Evolutionary conservation across 2,888 invertebrate species (phyloP).

Genomic region (Ypsolopha sequella): DNA sequence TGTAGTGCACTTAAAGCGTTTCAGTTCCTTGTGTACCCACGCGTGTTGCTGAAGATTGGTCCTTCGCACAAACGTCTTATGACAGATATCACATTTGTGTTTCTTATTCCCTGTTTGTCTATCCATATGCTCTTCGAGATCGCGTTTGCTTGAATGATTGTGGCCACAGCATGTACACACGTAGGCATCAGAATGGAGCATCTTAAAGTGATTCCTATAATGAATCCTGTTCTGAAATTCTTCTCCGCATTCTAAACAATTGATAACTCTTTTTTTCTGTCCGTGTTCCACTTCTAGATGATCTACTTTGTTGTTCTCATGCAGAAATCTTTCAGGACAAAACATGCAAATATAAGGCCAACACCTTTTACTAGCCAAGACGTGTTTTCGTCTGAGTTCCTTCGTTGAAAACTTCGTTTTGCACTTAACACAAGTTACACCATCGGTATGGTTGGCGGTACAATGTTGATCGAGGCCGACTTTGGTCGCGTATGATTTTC

Average conservation of each 20-base stretch:
- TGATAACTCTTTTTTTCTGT: background rate
- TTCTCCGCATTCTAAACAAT: conserved; percentile 2
- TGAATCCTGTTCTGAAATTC: background rate
- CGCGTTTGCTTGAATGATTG: conserved; percentile 16
- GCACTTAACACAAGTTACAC: background rate
- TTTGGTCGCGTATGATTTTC: conserved; percentile 10
- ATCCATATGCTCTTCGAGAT: background rate
- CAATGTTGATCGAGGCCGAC: background rate
- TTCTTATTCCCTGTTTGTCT: conserved; percentile 31
- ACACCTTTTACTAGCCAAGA: conserved; percentile 25
- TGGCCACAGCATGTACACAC: conserved; percentile 26
- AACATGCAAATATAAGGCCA: conserved; percentile 31
- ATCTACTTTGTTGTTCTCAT: background rate
- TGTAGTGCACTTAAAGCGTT: conserved; percentile 24
- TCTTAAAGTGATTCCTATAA: background rate
- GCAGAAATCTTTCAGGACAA: conserved; percentile 34
- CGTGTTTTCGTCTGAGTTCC: conserved; percentile 14
- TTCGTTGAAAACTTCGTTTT: background rate
- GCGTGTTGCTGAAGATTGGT: conserved; percentile 46
- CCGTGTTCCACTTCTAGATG: conserved; percentile 5
- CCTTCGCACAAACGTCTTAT: conserved; percentile 45
- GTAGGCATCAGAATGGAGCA: conserved; percentile 7
- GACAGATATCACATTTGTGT: conserved; percentile 39
- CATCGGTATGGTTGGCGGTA: background rate
- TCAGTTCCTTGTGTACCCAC: conserved; percentile 42